Conservation (phyloP, 2,888 invertebrate species). For the Flexamia atlantica region DNA sequence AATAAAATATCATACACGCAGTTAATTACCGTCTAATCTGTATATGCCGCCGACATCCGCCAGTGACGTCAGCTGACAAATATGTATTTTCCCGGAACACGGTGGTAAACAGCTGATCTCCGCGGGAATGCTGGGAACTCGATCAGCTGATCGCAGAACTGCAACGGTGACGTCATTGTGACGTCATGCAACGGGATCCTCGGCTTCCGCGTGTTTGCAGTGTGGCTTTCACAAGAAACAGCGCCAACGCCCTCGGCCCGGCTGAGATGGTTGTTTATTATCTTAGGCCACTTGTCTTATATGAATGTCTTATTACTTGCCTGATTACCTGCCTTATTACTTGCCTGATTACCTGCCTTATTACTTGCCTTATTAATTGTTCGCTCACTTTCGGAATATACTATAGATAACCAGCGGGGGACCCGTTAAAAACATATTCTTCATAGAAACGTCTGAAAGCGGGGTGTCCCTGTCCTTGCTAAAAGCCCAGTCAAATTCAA, state of each 20-base stretch:
- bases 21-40: background rate
- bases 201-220: slow-evolving; percentile 16
- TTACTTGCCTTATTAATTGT: no score
- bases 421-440: no score
- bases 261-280: no score
- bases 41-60: background rate
- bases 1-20: background rate
- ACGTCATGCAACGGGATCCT: slow-evolving; percentile 31
- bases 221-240: slow-evolving; percentile 5
- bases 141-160: slow-evolving; percentile 12
- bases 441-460: no score
- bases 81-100: slow-evolving; percentile 8
- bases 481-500: no score
- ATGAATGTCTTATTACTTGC: no score
- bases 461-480: no score
- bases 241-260: slow-evolving; percentile 8
- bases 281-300: no score
- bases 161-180: slow-evolving; percentile 2
- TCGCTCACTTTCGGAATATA: no score
- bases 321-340: no score
- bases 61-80: background rate
- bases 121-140: slow-evolving; percentile 18
- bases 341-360: no score
- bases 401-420: no score
- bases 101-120: background rate